Conservation (phyloP, 2,797 vertebrate species). For the Megaceryle alcyon region DNA sequence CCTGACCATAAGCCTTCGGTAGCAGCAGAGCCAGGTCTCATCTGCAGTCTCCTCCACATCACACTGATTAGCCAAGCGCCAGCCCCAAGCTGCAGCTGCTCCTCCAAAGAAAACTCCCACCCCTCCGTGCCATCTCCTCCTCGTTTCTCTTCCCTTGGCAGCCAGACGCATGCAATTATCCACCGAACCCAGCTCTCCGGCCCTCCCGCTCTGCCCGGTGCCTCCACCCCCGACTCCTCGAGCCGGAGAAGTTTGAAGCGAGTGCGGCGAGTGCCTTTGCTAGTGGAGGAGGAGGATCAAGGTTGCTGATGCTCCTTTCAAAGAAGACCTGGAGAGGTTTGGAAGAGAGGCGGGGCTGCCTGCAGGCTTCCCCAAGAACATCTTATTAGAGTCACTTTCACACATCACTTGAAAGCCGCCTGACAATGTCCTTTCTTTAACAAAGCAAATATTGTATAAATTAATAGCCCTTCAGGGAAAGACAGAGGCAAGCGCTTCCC, state of each 20-base stretch:
- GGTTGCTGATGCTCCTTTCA: conserved; percentile 46
- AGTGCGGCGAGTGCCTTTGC: background rate
- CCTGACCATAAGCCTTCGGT: rapidly evolving
- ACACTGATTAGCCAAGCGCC: background rate
- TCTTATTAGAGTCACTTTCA: conserved; percentile 73
- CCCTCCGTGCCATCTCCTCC: background rate
- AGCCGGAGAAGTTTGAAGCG: background rate
- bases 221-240: rapidly evolving
- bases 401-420: conserved; percentile 60
- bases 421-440: conserved; percentile 55
- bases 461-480: conserved; percentile 52
- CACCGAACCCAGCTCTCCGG: rapidly evolving
- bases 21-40: background rate
- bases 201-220: background rate
- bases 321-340: conserved; percentile 43
- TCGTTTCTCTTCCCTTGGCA: background rate
- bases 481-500: background rate
- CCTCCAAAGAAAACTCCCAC: conserved; percentile 22
- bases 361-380: conserved; percentile 37
- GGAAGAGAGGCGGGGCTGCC: conserved; percentile 39
- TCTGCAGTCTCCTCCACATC: background rate
- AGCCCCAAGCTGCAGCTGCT: background rate
- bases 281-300: conserved; percentile 34
- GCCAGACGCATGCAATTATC: background rate
- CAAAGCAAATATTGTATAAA: conserved; percentile 64